Evolutionary conservation across 2,113 vertebrate genomes (phyloP).

Genomic region (Acrocephalus arundinaceus): DNA sequence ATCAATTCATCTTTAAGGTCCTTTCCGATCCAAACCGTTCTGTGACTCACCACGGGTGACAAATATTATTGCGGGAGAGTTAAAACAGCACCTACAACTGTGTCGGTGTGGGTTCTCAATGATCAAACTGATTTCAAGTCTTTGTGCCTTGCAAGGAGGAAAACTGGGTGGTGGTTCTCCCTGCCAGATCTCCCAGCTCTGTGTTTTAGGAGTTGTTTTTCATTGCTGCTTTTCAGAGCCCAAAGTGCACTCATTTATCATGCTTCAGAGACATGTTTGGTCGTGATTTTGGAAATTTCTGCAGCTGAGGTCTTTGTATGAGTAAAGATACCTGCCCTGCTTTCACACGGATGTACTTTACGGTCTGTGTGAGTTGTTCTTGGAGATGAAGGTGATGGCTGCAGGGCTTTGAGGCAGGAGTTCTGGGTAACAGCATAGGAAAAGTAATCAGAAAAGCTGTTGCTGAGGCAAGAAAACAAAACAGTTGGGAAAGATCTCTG

Average conservation of each 20-base stretch:
- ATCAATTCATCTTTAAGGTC: not conserved
- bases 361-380: not conserved
- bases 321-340: not conserved
- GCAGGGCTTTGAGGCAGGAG: not conserved
- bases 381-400: not conserved
- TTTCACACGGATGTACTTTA: rapidly evolving
- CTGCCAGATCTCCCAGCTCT: not conserved
- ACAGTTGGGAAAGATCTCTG: not conserved
- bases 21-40: not conserved
- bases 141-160: not conserved
- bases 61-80: too few species aligned
- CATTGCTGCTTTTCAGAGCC: not conserved
- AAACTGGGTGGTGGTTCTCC: not conserved
- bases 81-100: not conserved
- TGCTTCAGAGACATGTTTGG: not conserved
- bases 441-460: not conserved
- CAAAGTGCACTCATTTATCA: not conserved
- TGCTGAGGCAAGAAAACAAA: not conserved
- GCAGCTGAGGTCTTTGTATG: not conserved
- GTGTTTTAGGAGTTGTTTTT: not conserved
- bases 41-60: not conserved
- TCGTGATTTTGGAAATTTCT: not conserved
- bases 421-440: not conserved
- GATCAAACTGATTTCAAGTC: not conserved
- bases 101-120: not conserved